phyloP scores from a whole-genome alignment of 1,140 invertebrate genomes.

The Luehdorfia chinensis region DNA sequence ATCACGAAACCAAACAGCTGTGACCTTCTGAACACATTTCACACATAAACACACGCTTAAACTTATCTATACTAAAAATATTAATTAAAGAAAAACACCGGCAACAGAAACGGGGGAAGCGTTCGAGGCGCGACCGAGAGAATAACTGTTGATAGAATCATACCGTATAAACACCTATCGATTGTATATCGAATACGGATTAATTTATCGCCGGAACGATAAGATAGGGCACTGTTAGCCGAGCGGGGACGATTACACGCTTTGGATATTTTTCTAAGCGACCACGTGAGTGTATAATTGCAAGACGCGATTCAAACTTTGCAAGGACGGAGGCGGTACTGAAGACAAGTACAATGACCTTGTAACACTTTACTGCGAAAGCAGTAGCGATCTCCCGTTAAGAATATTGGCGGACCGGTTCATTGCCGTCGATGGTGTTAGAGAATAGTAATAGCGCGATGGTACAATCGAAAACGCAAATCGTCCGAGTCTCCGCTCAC shows the following conservation, averaged over 20 bases:
- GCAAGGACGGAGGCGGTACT: background rate
- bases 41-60: background rate
- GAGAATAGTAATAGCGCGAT: slow-evolving; percentile 17
- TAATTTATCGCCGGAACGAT: slow-evolving; percentile 70
- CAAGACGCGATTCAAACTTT: slow-evolving; percentile 1
- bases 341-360: slow-evolving; percentile 39
- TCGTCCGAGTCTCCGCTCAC: slow-evolving; percentile 35
- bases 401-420: background rate
- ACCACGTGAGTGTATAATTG: slow-evolving; percentile 1
- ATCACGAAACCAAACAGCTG: slow-evolving; percentile 1
- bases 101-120: slow-evolving; percentile 27
- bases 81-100: slow-evolving; percentile 2
- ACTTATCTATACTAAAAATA: no score
- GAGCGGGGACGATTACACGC: slow-evolving; percentile 33
- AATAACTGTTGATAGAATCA: slow-evolving; percentile 55
- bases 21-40: slow-evolving; percentile 8
- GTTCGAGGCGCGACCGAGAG: slow-evolving; percentile 48
- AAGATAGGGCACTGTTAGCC: slow-evolving; percentile 47
- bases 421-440: slow-evolving; percentile 25
- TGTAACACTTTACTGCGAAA: slow-evolving; percentile 25
- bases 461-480: slow-evolving; percentile 27
- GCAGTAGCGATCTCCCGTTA: slow-evolving; percentile 26
- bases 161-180: slow-evolving; percentile 52
- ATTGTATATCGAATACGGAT: slow-evolving; percentile 59
- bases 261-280: slow-evolving; percentile 24